Base-by-base conservation (phyloP, 2,797 vertebrate species). In the Aplochiton taeniatus region DNA sequence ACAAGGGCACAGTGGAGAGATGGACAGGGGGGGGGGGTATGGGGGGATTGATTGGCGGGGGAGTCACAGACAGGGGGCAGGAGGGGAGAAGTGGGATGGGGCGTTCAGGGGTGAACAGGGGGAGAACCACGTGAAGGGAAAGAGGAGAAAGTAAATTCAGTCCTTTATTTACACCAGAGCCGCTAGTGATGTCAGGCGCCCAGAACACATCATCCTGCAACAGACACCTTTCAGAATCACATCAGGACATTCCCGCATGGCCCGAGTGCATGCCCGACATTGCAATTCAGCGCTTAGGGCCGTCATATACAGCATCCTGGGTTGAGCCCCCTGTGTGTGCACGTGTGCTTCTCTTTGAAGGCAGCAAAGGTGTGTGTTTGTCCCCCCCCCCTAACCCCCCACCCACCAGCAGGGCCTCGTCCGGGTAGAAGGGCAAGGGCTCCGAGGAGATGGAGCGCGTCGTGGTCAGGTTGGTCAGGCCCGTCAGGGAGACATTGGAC, bases 401-500 rank as follows among this genome's bases (percentile, higher is more conserved):
- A 9, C 58, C 77, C 90, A 98, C 97, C 94, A 98, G 90, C 69
- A 98, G 82, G 47, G 94, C 88, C 11, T 98, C 96, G 9, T 99
- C 94, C 0, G 84, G 75, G 18, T 76, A 68, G 45, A 86, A 93
- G 70, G 92, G 86, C 0, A 94, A 93, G 0, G 93, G 91, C 49
- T 98, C 96, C 7, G 94, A 91, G 44, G 96, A 97, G 0, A 93
- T 85, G 0, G 95, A 96, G 45, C 94, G 93, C 1, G 88, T 55
- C 0, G 74, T 91, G 62, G 80, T 85, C 8, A 85, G 14, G 74
- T 74, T 83, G 18, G 75, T 68, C 62, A 95, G 82, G 47, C 95
- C 95, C 0, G 95, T 97, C 59, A 98, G 89, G 12, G 96, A 98
- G 12, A 98, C 94, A 0, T 96, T 98, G 1, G 97, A 98, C 12